These are phyloP conservation scores for Cryptoprocta ferox DNA, from an alignment of 2,797 vertebrate genomes.

Conservation along the genomic window DNA sequence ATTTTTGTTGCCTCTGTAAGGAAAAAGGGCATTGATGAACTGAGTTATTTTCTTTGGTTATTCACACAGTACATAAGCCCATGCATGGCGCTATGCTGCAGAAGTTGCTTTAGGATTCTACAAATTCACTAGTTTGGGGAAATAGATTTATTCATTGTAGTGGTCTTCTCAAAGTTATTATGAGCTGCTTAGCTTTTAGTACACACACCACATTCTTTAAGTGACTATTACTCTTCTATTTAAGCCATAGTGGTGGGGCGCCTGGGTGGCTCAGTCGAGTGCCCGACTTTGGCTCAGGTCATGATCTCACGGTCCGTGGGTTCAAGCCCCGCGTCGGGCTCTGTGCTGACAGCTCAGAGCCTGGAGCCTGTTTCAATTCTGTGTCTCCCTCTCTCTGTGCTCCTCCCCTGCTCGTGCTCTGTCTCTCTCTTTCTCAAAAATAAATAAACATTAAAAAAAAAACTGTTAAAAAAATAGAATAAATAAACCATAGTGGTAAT, in stretches of 20 bases:
- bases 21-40: background rate
- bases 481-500: background rate
- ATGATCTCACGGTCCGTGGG: too few relatives aligned
- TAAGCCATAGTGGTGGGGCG: background rate
- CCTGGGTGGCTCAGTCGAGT: too few relatives aligned
- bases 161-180: background rate
- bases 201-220: background rate
- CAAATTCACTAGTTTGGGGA: background rate
- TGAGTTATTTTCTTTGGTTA: background rate
- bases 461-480: too few relatives aligned
- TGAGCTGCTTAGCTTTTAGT: background rate
- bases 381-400: too few relatives aligned
- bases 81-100: background rate
- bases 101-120: background rate
- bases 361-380: too few relatives aligned
- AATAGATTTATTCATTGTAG: background rate
- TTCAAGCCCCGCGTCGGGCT: too few relatives aligned
- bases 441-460: too few relatives aligned
- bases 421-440: too few relatives aligned
- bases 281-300: too few relatives aligned
- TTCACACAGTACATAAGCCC: background rate
- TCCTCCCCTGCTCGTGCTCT: too few relatives aligned
- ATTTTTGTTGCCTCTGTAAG: background rate
- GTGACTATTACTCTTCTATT: background rate
- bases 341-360: too few relatives aligned